These are phyloP conservation scores for Gorsachius goisagi DNA, from an alignment of 2,113 vertebrate genomes.

Conservation along the genomic window DNA sequence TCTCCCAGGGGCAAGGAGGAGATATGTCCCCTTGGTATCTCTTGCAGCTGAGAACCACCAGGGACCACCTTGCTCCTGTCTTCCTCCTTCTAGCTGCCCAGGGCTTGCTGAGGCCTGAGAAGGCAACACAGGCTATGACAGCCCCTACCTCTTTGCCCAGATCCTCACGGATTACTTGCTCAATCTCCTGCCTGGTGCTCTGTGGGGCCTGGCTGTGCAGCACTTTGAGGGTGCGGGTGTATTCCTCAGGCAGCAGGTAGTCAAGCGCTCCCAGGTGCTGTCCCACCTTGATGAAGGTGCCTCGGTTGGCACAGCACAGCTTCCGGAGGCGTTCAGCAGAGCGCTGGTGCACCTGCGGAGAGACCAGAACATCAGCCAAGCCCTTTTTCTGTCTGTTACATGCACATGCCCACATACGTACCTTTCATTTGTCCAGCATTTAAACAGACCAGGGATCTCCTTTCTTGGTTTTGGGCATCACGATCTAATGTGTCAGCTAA, in stretches of 20 bases:
- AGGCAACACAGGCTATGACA: background rate
- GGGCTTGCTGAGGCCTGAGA: background rate
- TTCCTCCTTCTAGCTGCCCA: background rate
- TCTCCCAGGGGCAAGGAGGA: background rate
- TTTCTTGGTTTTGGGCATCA: background rate
- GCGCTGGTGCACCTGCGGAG: conserved; percentile 85
- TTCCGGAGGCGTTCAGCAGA: conserved; percentile 90
- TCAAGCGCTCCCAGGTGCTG: conserved; percentile 95
- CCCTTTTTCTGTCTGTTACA: background rate
- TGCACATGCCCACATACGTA: accelerated
- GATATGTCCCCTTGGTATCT: background rate
- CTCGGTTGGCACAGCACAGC: conserved; percentile 94
- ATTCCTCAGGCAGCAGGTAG: conserved; percentile 92
- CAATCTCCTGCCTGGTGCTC: conserved; percentile 89
- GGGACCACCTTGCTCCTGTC: background rate
- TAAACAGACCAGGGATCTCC: background rate
- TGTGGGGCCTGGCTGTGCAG: conserved; percentile 91
- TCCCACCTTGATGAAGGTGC: conserved; percentile 98
- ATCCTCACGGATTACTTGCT: conserved; percentile 91
- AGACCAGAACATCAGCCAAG: background rate
- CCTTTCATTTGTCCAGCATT: background rate
- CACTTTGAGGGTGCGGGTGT: conserved; percentile 91
- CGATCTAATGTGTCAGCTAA: background rate
- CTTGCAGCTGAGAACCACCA: background rate
- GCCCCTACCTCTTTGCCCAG: conserved; percentile 88